These are phyloP conservation scores for Coracias cyanogaster DNA, from an alignment of 2,797 vertebrate genomes.

Conservation along the genomic window DNA sequence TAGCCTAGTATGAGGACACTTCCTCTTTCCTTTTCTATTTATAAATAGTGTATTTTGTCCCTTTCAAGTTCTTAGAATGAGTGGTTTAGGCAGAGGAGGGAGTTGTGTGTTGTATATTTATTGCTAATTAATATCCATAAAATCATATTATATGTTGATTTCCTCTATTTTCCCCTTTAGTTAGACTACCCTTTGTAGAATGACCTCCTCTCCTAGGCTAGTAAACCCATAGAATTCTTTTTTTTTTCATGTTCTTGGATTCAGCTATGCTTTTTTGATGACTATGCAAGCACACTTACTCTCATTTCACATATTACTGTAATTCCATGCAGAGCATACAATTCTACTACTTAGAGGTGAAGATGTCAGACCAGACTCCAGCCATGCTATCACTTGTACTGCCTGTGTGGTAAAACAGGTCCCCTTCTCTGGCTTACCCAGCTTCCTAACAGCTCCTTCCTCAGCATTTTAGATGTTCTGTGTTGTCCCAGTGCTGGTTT, in stretches of 20 bases:
- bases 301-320: neutral
- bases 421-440: neutral
- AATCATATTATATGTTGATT: neutral
- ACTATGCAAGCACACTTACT: neutral
- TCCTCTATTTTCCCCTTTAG: neutral
- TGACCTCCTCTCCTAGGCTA: neutral
- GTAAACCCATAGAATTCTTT: neutral
- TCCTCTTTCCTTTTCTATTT: neutral
- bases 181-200: neutral
- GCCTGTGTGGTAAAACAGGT: neutral
- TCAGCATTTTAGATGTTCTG: neutral
- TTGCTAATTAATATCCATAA: neutral
- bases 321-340: neutral
- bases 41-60: neutral
- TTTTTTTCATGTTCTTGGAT: neutral
- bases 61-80: neutral
- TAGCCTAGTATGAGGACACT: accelerated
- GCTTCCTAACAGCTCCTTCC: neutral
- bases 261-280: neutral
- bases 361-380: neutral
- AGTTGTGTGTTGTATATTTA: neutral
- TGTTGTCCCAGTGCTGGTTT: neutral
- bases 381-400: neutral
- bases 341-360: neutral
- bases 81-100: neutral